Base-by-base conservation (phyloP, 1,140 invertebrate species). In the Calosoma granatense region DNA sequence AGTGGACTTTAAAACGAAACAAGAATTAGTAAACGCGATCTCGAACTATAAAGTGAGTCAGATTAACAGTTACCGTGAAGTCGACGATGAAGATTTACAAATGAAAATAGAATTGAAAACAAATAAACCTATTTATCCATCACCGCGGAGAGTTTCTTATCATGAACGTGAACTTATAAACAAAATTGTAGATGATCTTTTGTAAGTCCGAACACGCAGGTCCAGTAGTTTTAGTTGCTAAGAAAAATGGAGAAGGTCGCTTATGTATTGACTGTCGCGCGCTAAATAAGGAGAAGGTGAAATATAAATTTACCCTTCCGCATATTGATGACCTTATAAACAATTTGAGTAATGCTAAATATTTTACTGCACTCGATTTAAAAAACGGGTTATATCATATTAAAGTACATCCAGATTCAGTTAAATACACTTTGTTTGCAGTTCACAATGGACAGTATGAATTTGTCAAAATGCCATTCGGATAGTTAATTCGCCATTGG, bases 221-320 rank as follows among this genome's bases (percentile, higher is more conserved):
- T 11, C 71, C 70, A 3, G 60, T 74, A 0, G 70, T 78, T 0
- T 52, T 75, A 1, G 71, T 72, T 0, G 58, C 59, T 20, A 79
- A 80, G 59, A 36, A 36, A 36, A 74, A 72, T 64, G 69, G 73
- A 17, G 51, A 62, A 15, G 51, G 64, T 15, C 60, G 73, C 36
- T 60, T 78, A 54, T 77, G 71, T 57, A 59, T 60, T 61, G 11
- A 54, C 41, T 53, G 64, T 60, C 15, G 65, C 56, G 2, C 55
- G 4, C 6, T 63, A 43, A 60, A 67, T 58, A 57, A 65, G 6
- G 26, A 36, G n/a, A 36, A 9, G 6, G 26, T 36, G 6, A 47
- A 47, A 47, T 9, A 47, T 47, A 6, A 17, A 17, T 47, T 11
- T 47, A 9, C 41, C 4, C 17, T 47, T 9, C 41, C 41, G 3